Percentiles rank a stretch among this genome's conserved stretches.
phyloP scores from a whole-genome alignment of 2,888 invertebrate genomes.

The Alsophila aescularia region DNA sequence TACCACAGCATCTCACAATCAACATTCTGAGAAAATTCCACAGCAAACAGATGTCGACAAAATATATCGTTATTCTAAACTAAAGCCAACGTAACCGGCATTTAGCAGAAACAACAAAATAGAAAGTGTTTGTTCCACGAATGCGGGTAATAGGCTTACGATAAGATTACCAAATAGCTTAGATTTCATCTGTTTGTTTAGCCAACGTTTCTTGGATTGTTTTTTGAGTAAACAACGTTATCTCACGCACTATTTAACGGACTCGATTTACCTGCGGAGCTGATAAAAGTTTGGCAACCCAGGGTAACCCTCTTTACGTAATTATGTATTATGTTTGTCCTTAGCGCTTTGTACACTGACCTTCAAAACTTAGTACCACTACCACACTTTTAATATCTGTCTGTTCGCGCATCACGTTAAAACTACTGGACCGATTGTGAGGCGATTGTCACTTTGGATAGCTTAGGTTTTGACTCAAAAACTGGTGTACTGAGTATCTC shows the following conservation, averaged over 20 bases:
- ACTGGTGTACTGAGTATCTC: too few species aligned
- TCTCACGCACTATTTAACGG: slow-evolving; percentile 22
- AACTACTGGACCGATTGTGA: too few species aligned
- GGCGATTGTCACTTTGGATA: too few species aligned
- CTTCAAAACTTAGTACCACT: too few species aligned
- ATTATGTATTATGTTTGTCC: background rate
- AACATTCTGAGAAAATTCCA: too few species aligned
- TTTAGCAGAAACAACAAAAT: slow-evolving; percentile 23
- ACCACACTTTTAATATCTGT: too few species aligned
- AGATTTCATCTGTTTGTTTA: slow-evolving; percentile 27
- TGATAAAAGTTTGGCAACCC: slow-evolving; percentile 1
- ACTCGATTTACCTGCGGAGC: background rate
- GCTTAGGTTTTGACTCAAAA: too few species aligned
- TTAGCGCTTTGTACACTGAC: too few species aligned
- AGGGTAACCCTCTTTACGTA: background rate
- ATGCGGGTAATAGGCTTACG: slow-evolving; percentile 25
- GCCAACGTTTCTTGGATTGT: slow-evolving; percentile 4
- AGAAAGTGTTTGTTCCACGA: slow-evolving; percentile 24
- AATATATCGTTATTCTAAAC: slow-evolving; percentile 16
- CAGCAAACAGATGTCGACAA: background rate
- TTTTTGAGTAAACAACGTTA: slow-evolving; percentile 20
- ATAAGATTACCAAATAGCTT: slow-evolving; percentile 28
- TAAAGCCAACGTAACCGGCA: slow-evolving; percentile 13
- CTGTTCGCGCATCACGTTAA: too few species aligned
- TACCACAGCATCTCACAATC: too few species aligned